A percentile compares a stretch with the other conserved stretches of the same genome.
These are phyloP conservation scores for Grus americana DNA, from an alignment of 2,113 vertebrate species.

Conservation along the genomic window DNA sequence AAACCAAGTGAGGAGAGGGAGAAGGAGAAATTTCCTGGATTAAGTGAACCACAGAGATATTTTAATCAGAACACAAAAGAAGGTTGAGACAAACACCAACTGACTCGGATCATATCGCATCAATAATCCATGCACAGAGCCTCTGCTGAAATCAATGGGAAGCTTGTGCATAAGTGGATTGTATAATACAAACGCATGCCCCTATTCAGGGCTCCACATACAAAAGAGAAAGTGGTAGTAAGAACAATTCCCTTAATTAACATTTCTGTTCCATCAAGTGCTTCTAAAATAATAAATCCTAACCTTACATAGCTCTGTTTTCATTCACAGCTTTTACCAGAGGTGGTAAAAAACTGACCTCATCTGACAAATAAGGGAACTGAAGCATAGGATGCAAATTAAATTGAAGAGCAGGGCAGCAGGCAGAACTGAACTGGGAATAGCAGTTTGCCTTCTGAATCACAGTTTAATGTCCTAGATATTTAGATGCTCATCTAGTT, in stretches of 20 bases:
- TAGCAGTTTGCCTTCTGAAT: constrained; percentile 49
- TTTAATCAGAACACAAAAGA: constrained; percentile 46
- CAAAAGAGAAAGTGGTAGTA: background rate
- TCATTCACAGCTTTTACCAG: constrained; percentile 24
- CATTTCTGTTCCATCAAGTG: background rate
- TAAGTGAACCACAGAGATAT: constrained; percentile 5
- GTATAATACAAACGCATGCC: background rate
- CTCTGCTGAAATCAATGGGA: constrained; percentile 35
- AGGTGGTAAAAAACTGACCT: constrained; percentile 27
- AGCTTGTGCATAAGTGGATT: constrained; percentile 19
- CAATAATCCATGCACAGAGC: constrained; percentile 39
- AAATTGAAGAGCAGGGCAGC: constrained; percentile 17
- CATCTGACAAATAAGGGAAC: constrained; percentile 36
- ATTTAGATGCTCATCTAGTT: constrained; percentile 51
- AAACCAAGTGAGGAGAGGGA: background rate
- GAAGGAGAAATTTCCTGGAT: background rate
- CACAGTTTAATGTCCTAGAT: constrained; percentile 45
- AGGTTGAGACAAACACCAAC: constrained; percentile 34
- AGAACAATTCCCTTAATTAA: constrained; percentile 33
- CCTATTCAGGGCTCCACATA: background rate
- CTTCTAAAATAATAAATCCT: constrained; percentile 25
- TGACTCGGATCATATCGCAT: constrained; percentile 40
- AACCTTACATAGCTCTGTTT: background rate
- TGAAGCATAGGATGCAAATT: constrained; percentile 36
- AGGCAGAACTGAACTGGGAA: constrained; percentile 26